These are phyloP conservation scores for Actinia equina DNA, from an alignment of 64 coral and sea anemone genomes.

Conservation along the genomic window DNA sequence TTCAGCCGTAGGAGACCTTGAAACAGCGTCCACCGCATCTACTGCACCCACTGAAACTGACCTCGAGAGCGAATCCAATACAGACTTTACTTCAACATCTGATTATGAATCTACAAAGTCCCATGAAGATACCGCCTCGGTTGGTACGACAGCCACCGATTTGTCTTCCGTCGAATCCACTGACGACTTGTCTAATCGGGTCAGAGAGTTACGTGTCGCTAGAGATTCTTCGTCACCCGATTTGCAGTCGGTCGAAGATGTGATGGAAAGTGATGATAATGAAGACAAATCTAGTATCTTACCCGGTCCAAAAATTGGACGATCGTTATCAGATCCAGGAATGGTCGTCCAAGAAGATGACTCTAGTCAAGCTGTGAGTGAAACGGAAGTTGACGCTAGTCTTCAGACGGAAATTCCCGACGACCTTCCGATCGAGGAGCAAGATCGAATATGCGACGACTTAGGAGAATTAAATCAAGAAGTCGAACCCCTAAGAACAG, in stretches of 20 bases:
- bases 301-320: not conserved
- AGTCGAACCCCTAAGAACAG: conserved; percentile 49
- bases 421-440: conserved; percentile 30
- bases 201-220: not conserved
- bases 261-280: conserved; percentile 13
- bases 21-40: not conserved
- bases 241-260: conserved; percentile 11
- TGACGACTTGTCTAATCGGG: not conserved
- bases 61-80: not conserved
- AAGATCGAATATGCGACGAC: conserved; percentile 38
- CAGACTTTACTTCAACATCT: not conserved
- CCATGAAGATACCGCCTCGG: not conserved
- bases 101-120: not conserved
- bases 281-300: not conserved
- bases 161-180: not conserved
- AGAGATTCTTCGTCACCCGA: conserved; percentile 12
- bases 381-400: not conserved
- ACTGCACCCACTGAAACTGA: not conserved
- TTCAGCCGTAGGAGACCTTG: conserved; percentile 7
- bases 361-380: not conserved
- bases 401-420: conserved; percentile 18
- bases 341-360: not conserved
- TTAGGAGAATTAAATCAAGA: conserved; percentile 39
- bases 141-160: not conserved
- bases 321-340: conserved; percentile 56